Evolutionary conservation across 2,888 invertebrate genomes (phyloP).

Genomic region (Drosophila lutescens): DNA sequence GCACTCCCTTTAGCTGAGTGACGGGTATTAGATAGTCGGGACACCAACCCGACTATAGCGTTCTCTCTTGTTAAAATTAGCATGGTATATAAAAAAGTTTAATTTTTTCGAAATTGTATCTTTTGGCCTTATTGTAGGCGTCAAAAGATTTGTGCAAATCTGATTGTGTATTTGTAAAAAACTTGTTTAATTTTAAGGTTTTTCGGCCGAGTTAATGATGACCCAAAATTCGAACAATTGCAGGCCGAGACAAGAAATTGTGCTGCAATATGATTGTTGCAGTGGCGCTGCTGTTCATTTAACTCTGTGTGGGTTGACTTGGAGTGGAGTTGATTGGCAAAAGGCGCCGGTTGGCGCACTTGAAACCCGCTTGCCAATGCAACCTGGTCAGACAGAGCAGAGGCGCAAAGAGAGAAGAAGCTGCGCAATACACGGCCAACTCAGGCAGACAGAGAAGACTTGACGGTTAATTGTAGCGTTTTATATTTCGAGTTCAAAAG

Average conservation of each 20-base stretch:
- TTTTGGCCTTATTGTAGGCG: background rate
- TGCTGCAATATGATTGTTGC: conserved; percentile 64
- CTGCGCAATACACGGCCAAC: conserved; percentile 14
- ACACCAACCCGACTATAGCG: too few species aligned
- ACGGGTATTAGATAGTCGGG: too few species aligned
- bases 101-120: background rate
- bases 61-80: too few species aligned
- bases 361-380: conserved; percentile 57
- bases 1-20: too few species aligned
- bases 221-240: conserved; percentile 71
- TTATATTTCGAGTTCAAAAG: conserved; percentile 77
- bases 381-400: conserved; percentile 17
- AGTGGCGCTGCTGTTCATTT: conserved; percentile 22
- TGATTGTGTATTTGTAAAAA: conserved; percentile 31
- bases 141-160: too few species aligned
- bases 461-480: conserved; percentile 71
- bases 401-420: background rate
- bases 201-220: conserved; percentile 25
- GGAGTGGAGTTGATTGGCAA: conserved; percentile 71
- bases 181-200: conserved; percentile 72
- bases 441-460: conserved; percentile 23
- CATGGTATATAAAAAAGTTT: background rate
- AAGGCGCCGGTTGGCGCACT: conserved; percentile 62
- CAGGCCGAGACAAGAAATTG: conserved; percentile 61
- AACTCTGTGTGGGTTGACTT: conserved; percentile 64